phyloP scores from a whole-genome alignment of 2,113 vertebrate genomes.

The Panthera leo region DNA sequence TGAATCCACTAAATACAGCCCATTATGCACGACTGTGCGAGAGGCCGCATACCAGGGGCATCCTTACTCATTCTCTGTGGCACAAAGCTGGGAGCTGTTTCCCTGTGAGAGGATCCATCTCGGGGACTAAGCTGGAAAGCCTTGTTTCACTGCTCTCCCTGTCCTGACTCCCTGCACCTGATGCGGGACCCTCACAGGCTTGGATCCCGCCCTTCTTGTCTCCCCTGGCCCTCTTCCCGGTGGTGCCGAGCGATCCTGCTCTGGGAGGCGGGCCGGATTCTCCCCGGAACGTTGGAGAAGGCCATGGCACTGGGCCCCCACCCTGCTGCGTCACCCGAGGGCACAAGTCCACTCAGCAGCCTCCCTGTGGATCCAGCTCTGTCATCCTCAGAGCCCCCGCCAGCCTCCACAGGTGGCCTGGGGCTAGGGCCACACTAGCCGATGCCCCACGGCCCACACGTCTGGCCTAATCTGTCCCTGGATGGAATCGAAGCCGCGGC shows the following conservation, averaged over 20 bases:
- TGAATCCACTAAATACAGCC: no score
- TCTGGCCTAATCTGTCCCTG: conserved; percentile 67
- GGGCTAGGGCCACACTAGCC: conserved; percentile 68
- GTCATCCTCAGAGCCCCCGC: conserved; percentile 52
- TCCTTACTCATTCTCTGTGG: no score
- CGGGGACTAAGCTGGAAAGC: background rate
- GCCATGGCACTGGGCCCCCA: background rate
- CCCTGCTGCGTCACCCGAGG: background rate
- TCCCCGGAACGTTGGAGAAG: conserved; percentile 71
- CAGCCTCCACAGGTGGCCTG: conserved; percentile 77
- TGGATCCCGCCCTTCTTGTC: background rate
- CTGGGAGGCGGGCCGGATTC: conserved; percentile 63
- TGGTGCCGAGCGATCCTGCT: conserved; percentile 24
- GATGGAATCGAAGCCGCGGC: conserved; percentile 67
- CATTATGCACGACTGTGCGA: no score
- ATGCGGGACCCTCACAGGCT: background rate
- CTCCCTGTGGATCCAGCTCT: conserved; percentile 71
- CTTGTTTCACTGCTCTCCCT: background rate
- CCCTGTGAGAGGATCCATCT: background rate
- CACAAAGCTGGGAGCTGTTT: background rate
- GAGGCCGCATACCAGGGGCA: no score
- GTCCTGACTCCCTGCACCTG: background rate
- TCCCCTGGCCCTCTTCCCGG: conserved; percentile 14
- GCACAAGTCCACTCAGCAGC: no score
- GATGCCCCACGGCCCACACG: conserved; percentile 60